These are phyloP conservation scores for Serripes groenlandicus DNA, from an alignment of 2,888 invertebrate genomes.

Conservation along the genomic window DNA sequence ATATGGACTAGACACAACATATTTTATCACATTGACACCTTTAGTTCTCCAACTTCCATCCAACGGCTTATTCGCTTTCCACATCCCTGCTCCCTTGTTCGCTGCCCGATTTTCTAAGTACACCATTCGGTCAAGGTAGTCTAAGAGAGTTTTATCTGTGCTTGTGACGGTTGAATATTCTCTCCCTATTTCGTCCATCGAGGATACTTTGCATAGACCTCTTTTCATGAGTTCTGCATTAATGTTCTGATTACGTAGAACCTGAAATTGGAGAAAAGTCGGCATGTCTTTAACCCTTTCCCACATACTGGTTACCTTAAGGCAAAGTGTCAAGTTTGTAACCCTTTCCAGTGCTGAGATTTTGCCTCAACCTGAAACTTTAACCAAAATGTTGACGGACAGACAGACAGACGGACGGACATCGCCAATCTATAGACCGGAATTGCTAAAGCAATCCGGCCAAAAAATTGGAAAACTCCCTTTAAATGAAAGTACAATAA, in stretches of 20 bases:
- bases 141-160: neutral
- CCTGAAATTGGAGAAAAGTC: neutral
- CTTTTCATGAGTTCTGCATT: conserved; percentile 5
- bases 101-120: conserved; percentile 4
- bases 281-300: neutral
- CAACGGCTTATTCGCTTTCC: conserved; percentile 7
- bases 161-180: neutral
- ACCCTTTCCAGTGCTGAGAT: no score
- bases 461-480: no score
- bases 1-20: conserved; percentile 2
- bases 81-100: neutral
- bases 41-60: neutral
- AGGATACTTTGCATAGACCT: conserved; percentile 11
- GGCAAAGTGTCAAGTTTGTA: no score
- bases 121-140: conserved; percentile 9
- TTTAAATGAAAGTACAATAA: no score
- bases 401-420: no score
- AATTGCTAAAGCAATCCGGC: no score
- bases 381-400: no score
- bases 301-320: no score
- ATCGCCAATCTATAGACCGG: no score
- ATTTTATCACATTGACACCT: neutral
- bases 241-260: neutral
- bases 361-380: no score
- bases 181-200: neutral